Conservation (phyloP, 2,797 vertebrate species). For the Menidia menidia region DNA sequence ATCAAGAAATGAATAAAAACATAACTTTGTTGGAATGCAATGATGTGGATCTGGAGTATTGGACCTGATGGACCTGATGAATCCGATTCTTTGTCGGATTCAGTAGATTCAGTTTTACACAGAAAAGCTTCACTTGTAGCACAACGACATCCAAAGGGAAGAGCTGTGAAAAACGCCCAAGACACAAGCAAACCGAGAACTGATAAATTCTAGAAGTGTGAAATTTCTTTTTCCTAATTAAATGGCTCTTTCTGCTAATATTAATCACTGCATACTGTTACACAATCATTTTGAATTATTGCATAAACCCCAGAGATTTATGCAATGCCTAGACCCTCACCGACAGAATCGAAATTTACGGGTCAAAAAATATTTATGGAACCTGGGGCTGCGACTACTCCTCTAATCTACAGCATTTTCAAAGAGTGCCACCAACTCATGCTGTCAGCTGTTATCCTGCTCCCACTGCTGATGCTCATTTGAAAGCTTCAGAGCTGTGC, state of each 20-base stretch:
- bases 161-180: conserved; percentile 11
- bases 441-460: conserved; percentile 23
- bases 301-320: conserved; percentile 8
- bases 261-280: conserved; percentile 5
- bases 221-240: conserved; percentile 23
- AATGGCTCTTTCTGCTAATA: conserved; percentile 11
- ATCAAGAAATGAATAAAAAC: too few relatives aligned
- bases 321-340: background rate
- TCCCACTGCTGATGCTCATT: conserved; percentile 23
- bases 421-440: conserved; percentile 4
- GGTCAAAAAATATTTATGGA: conserved; percentile 13
- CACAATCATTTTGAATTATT: conserved; percentile 4
- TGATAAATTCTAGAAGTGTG: conserved; percentile 3
- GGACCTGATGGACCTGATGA: too few relatives aligned
- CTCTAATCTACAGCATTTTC: conserved; percentile 15
- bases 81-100: background rate
- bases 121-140: background rate
- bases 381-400: conserved; percentile 3
- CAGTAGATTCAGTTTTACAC: background rate
- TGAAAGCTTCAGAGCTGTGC: conserved; percentile 29
- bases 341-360: conserved; percentile 15
- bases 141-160: background rate
- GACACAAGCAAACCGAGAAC: background rate
- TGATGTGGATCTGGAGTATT: too few relatives aligned
- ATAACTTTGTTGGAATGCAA: too few relatives aligned